Evolutionary conservation across 2,888 invertebrate genomes (phyloP).

Genomic region (Glaucopsyche alexis): DNA sequence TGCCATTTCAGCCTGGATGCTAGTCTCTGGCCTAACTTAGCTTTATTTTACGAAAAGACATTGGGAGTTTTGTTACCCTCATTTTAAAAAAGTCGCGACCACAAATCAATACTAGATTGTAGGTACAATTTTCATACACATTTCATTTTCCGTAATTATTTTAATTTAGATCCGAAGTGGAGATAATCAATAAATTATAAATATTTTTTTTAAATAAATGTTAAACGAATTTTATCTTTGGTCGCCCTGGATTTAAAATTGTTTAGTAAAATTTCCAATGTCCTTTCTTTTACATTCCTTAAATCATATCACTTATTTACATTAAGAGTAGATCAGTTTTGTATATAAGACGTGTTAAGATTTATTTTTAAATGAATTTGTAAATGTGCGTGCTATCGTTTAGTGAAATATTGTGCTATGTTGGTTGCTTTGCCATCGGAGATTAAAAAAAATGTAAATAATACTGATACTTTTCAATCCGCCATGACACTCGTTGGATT

Average conservation of each 20-base stretch:
- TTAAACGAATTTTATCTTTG: too few relatives aligned
- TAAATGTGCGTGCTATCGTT: conserved; percentile 75
- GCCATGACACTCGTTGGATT: neutral
- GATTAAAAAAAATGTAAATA: conserved; percentile 24
- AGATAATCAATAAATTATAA: too few relatives aligned
- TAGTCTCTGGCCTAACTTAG: conserved; percentile 42
- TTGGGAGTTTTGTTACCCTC: too few relatives aligned
- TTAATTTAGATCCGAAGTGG: too few relatives aligned
- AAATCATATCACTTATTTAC: conserved; percentile 72
- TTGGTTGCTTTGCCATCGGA: conserved; percentile 35
- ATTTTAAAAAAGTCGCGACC: too few relatives aligned
- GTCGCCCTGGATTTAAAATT: too few relatives aligned
- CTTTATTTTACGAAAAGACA: conserved; percentile 33
- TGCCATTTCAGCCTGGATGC: conserved; percentile 34
- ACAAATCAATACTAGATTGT: too few relatives aligned
- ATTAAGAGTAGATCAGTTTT: conserved; percentile 55
- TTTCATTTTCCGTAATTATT: too few relatives aligned
- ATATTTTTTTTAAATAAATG: too few relatives aligned
- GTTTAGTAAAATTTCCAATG: too few relatives aligned
- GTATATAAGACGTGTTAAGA: conserved; percentile 44
- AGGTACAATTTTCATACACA: too few relatives aligned
- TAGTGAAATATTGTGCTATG: conserved; percentile 52
- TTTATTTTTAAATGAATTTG: conserved; percentile 58
- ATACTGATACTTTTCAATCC: neutral
- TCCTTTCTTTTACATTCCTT: conserved; percentile 55